Evolutionary conservation across 1,140 invertebrate species (phyloP).

Genomic region (Asbolus verrucosus): DNA sequence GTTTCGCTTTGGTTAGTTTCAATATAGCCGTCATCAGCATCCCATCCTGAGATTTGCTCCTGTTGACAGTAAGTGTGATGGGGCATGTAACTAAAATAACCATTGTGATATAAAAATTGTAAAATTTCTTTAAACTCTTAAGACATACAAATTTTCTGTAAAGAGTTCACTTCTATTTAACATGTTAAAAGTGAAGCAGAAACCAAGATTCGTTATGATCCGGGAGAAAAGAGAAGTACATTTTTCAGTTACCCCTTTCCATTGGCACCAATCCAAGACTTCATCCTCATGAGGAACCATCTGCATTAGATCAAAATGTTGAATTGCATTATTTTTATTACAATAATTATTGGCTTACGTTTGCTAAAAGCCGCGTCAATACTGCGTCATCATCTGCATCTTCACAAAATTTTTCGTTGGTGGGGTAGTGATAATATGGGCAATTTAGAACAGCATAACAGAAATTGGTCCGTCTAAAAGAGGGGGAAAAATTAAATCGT

Average conservation of each 20-base stretch:
- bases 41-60: background rate
- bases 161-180: background rate
- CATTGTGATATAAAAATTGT: conserved; percentile 67
- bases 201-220: background rate
- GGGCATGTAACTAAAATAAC: background rate
- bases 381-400: too few species aligned
- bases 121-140: conserved; percentile 63
- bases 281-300: conserved; percentile 66
- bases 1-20: background rate
- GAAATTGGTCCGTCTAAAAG: background rate
- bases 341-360: conserved; percentile 45
- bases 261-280: conserved; percentile 51
- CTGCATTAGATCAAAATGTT: conserved; percentile 60
- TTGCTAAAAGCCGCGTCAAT: too few species aligned
- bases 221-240: conserved; percentile 59
- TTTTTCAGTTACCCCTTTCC: conserved; percentile 70
- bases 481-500: background rate
- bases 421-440: too few species aligned
- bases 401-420: too few species aligned
- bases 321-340: conserved; percentile 67
- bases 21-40: background rate
- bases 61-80: background rate
- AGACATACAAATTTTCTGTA: background rate
- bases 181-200: background rate
- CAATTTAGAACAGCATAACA: background rate